A percentile compares a stretch with the other conserved stretches of the same genome.
Conservation (phyloP, 2,888 invertebrate genomes). For the Vanessa cardui region DNA sequence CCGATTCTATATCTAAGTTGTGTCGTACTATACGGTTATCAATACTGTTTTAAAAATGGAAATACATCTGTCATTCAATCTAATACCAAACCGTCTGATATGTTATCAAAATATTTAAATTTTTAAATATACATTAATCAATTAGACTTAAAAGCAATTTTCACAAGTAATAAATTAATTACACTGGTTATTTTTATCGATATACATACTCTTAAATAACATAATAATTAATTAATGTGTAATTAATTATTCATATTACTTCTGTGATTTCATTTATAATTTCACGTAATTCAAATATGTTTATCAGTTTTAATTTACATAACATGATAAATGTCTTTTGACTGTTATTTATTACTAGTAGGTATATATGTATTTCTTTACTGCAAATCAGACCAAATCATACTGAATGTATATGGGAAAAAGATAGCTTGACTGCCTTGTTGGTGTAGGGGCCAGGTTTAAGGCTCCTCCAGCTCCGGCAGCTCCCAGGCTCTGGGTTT, state of each 20-base stretch:
- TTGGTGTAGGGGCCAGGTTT: too few relatives aligned
- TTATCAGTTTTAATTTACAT: constrained; percentile 29
- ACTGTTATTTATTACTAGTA: too few relatives aligned
- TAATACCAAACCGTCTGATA: not conserved
- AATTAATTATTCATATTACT: not conserved
- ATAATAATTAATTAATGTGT: too few relatives aligned
- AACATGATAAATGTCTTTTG: constrained; percentile 23
- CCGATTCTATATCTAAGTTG: too few relatives aligned
- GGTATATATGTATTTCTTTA: constrained; percentile 39
- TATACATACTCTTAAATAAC: too few relatives aligned
- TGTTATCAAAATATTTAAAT: not conserved
- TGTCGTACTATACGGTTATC: too few relatives aligned
- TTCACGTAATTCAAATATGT: not conserved
- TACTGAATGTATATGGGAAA: constrained; percentile 12
- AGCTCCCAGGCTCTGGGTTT: too few relatives aligned
- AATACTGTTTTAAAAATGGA: not conserved
- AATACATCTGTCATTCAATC: not conserved
- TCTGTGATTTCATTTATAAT: not conserved
- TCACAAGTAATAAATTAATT: too few relatives aligned
- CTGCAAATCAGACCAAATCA: constrained; percentile 38
- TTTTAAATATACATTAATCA: not conserved
- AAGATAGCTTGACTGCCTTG: too few relatives aligned
- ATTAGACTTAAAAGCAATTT: not conserved
- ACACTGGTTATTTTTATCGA: too few relatives aligned
- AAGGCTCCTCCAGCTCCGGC: too few relatives aligned